Percentiles rank a stretch among this genome's conserved stretches.
Conservation (phyloP, 1,140 invertebrate species). For the Euglossa dilemma region DNA sequence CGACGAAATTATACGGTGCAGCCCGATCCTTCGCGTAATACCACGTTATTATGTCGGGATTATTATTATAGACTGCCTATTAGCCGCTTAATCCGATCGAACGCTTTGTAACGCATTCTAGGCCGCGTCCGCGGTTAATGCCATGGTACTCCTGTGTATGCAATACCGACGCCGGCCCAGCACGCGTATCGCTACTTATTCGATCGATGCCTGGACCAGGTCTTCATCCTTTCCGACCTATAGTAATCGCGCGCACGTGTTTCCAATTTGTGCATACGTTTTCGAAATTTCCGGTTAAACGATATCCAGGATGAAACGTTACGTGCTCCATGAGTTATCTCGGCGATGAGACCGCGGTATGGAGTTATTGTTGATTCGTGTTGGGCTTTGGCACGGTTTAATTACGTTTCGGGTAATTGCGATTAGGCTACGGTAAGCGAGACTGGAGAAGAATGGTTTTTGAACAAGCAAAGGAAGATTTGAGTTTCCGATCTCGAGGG, state of each 20-base stretch:
- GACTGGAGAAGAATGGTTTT: too few relatives aligned
- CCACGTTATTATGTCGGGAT: conserved; percentile 68
- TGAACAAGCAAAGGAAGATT: too few relatives aligned
- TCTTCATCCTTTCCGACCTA: conserved; percentile 15
- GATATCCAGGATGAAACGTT: too few relatives aligned
- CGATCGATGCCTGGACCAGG: conserved; percentile 39
- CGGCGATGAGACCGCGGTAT: too few relatives aligned
- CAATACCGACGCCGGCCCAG: not conserved
- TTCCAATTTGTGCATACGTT: not conserved
- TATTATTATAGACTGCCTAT: conserved; percentile 71
- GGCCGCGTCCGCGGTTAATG: conserved; percentile 65
- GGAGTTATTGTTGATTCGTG: too few relatives aligned
- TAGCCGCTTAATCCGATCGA: conserved; percentile 71
- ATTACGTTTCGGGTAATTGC: too few relatives aligned
- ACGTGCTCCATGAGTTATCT: too few relatives aligned
- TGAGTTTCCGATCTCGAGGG: too few relatives aligned
- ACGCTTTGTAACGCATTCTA: conserved; percentile 70
- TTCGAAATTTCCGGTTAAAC: conserved; percentile 43
- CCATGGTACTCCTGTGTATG: conserved; percentile 47
- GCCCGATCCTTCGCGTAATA: conserved; percentile 65
- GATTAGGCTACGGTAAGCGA: too few relatives aligned
- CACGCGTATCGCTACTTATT: conserved; percentile 50
- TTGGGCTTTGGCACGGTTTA: too few relatives aligned
- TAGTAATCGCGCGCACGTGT: conserved; percentile 45
- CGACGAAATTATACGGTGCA: conserved; percentile 67